These are phyloP conservation scores for Ectemnius cavifrons DNA, from an alignment of 2,888 invertebrate species.

Conservation along the genomic window DNA sequence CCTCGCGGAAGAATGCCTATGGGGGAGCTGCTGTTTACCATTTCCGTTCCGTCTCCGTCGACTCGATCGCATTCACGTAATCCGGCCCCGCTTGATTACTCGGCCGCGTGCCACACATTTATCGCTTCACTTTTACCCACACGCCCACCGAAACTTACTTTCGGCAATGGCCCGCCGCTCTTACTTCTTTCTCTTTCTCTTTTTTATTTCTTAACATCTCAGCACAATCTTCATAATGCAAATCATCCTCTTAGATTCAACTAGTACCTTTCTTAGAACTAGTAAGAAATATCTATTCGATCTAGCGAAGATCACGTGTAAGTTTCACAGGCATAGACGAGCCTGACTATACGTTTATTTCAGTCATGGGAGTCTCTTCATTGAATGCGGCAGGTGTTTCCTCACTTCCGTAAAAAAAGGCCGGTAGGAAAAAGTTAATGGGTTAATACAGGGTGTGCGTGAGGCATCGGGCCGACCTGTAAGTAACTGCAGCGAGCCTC, in stretches of 20 bases:
- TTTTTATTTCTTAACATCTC: background rate
- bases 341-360: too few species aligned
- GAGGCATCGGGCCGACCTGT: background rate
- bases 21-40: constrained; percentile 41
- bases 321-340: too few species aligned
- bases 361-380: too few species aligned
- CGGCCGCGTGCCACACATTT: constrained; percentile 35
- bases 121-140: constrained; percentile 60
- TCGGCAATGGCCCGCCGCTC: constrained; percentile 41
- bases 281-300: too few species aligned
- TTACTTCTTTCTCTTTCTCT: background rate
- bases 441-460: constrained; percentile 1
- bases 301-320: too few species aligned
- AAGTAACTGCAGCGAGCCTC: constrained; percentile 1
- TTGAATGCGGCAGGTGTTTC: too few species aligned
- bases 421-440: constrained; percentile 1
- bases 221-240: too few species aligned
- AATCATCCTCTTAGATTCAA: too few species aligned
- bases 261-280: too few species aligned
- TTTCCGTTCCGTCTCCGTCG: constrained; percentile 48
- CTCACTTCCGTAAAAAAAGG: too few species aligned
- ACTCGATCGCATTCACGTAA: constrained; percentile 5
- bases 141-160: constrained; percentile 54
- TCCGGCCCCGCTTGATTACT: constrained; percentile 22
- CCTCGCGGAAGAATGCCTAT: constrained; percentile 49